Evolutionary conservation across 2,888 invertebrate species (phyloP), one percentile per base, ranked within the genome.

Genomic region (Ctenicera cuprea): DNA sequence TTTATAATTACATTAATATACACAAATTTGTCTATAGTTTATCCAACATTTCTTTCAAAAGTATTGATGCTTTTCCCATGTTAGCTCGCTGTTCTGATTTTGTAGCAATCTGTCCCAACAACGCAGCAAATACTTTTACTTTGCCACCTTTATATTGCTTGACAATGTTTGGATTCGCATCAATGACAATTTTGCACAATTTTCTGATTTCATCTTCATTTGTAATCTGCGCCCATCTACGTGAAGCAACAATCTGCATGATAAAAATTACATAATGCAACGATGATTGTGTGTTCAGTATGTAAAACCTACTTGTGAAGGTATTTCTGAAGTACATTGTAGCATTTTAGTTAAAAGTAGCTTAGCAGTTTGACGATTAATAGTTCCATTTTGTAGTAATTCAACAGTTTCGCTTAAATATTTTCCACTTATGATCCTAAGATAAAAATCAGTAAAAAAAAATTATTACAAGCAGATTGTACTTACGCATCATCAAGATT

Each of bases 131-230:
- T 8, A 92, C 90, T 87, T 94, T 94, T 0, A 84, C 85, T 86
- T 95, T 95, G 4, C 95, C 95, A 9, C 87, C 87, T 83, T 89
- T 91, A 82, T 92, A 95, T 78, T 91, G 89, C 75, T 89, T 87
- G 0, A 93, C 93, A 66, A 92, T 83, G 83, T 93, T 91, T 11
- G 91, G 88, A 86, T 94, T 93, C 74, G 91, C 89, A 12, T 90
- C 83, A 33, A 95, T 85, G 0, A 93, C 89, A 79, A 89, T 86
- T 63, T 85, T 79, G 83, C 95, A 95, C 48, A 91, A 85, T 76
- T 88, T 86, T 64, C 86, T 87, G 74, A 96, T 90, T 83, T 90
- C 88, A 7, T 85, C 82, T 75, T 89, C 86, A 82, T 94, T 91
- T 48, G 87, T 90, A 74, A 94, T 92, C 85, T 93, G 89, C 8